Conservation (phyloP, 2,888 invertebrate genomes). For the Amphiduros pacificus region DNA sequence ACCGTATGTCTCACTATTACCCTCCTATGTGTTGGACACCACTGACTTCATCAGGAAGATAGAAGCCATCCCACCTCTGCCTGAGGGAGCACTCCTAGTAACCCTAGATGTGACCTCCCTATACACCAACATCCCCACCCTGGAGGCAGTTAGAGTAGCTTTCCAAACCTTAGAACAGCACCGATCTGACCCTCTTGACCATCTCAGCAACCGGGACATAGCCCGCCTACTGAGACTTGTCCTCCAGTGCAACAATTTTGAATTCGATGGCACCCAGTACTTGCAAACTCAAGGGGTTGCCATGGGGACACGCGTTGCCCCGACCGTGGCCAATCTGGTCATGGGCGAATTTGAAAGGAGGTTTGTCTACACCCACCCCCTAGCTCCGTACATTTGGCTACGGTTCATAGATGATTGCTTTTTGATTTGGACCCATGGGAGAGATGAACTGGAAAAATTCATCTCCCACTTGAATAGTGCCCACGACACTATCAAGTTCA, state of each 20-base stretch:
- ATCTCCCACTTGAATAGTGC: not conserved
- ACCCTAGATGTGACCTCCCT: not conserved
- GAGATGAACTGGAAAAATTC: not conserved
- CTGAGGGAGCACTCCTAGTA: not conserved
- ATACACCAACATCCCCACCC: slow-evolving; percentile 14
- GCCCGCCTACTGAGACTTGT: not conserved
- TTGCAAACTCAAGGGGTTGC: not conserved
- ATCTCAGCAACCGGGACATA: not conserved
- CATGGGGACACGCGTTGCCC: slow-evolving; percentile 9
- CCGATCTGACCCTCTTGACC: too few species aligned
- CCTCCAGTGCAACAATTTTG: slow-evolving; percentile 1
- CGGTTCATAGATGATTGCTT: slow-evolving; percentile 8
- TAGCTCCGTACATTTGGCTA: not conserved
- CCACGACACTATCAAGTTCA: not conserved
- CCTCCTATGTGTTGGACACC: not conserved
- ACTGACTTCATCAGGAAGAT: not conserved
- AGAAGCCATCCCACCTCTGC: too few species aligned
- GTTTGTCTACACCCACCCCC: not conserved
- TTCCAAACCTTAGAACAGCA: too few species aligned
- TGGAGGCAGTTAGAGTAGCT: too few species aligned
- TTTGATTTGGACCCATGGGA: not conserved
- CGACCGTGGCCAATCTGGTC: slow-evolving; percentile 1
- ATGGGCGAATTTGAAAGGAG: slow-evolving; percentile 1
- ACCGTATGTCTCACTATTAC: not conserved
- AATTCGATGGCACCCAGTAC: slow-evolving; percentile 7